These are phyloP conservation scores for Urophycis tenuis DNA, from an alignment of 2,797 vertebrate species.

Conservation along the genomic window DNA sequence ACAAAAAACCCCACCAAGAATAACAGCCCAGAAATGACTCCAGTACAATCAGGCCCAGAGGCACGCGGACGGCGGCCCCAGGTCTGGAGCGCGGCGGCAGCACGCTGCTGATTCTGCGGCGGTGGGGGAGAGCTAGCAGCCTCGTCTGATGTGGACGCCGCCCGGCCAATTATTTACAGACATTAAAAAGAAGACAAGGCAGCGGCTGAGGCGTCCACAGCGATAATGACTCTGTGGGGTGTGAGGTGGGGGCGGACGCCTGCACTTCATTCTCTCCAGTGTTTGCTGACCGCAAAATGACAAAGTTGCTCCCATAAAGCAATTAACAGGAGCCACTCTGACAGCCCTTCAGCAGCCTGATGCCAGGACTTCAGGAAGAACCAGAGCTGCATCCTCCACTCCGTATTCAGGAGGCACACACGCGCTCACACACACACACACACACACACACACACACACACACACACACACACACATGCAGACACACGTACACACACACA, in stretches of 20 bases:
- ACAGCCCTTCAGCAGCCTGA: constrained; percentile 64
- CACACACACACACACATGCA: background rate
- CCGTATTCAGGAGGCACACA: constrained; percentile 18
- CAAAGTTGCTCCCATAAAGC: constrained; percentile 66
- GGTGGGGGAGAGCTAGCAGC: constrained; percentile 68
- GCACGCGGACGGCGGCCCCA: constrained; percentile 29
- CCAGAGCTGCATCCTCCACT: constrained; percentile 46
- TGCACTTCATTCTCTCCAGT: constrained; percentile 61
- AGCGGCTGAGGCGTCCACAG: constrained; percentile 58
- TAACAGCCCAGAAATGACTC: constrained; percentile 44
- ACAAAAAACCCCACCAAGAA: constrained; percentile 30
- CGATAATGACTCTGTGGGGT: constrained; percentile 37
- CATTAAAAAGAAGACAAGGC: constrained; percentile 62
- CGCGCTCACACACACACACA: background rate
- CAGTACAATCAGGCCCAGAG: constrained; percentile 39
- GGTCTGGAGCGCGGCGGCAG: constrained; percentile 48
- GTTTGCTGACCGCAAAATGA: constrained; percentile 71
- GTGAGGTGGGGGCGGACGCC: constrained; percentile 49
- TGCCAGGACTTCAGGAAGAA: constrained; percentile 46
- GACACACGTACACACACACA: background rate
- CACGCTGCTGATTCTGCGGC: constrained; percentile 52
- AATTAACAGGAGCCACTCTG: constrained; percentile 68
- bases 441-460: constrained; percentile 4
- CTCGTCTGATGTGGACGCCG: constrained; percentile 64
- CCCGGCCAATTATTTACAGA: constrained; percentile 77